Conservation (phyloP, 2,888 invertebrate species). For the Drosophila kanekoi region DNA sequence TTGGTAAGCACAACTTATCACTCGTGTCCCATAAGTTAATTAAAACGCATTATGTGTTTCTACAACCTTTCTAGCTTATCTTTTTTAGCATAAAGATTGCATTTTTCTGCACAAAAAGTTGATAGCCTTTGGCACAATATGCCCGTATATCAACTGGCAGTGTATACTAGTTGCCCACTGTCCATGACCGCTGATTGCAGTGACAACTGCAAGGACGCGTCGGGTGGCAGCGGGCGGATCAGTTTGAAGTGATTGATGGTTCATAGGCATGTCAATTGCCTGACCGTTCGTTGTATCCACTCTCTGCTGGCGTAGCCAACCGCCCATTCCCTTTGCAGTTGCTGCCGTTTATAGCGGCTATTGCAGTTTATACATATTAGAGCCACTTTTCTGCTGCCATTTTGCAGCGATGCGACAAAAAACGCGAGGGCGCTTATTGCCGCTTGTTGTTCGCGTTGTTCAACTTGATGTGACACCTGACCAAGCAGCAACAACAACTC, state of each 20-base stretch:
- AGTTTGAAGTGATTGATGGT: slow-evolving; percentile 75
- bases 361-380: slow-evolving; percentile 79
- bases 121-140: slow-evolving; percentile 10
- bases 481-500: slow-evolving; percentile 31
- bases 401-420: slow-evolving; percentile 31
- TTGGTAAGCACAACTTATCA: too few species aligned
- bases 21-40: too few species aligned
- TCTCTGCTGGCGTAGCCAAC: slow-evolving; percentile 10
- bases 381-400: slow-evolving; percentile 67
- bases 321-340: slow-evolving; percentile 18
- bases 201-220: slow-evolving; percentile 58
- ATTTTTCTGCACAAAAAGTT: slow-evolving; percentile 9
- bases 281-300: slow-evolving; percentile 58
- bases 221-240: slow-evolving; percentile 18
- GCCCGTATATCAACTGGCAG: slow-evolving; percentile 18
- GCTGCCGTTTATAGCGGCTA: slow-evolving; percentile 26
- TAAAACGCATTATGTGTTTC: too few species aligned
- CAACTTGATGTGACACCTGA: slow-evolving; percentile 75
- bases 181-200: slow-evolving; percentile 62
- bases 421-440: slow-evolving; percentile 63
- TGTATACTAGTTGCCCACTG: slow-evolving; percentile 35
- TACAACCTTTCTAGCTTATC: too few species aligned
- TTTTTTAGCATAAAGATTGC: too few species aligned
- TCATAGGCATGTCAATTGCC: slow-evolving; percentile 76
- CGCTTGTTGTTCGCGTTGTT: slow-evolving; percentile 69